Evolutionary conservation across 2,113 vertebrate species (phyloP), one percentile per base, ranked within the genome.

Genomic region (Paradisaea rubra): DNA sequence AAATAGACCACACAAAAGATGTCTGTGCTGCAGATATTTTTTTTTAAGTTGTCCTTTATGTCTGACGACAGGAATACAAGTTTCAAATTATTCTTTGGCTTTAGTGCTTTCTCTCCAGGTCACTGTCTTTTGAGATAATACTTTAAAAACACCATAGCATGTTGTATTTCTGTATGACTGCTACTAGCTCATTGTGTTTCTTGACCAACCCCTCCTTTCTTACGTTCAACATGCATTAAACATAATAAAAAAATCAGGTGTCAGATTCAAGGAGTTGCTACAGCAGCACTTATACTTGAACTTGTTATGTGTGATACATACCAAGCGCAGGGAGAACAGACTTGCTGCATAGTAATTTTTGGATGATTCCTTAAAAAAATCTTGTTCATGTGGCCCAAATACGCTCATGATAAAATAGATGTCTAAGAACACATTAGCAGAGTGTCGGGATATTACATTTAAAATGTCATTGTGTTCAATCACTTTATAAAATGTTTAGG

Each of bases 401-500:
- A 82, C 6, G 4, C 57, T 84, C 56, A 52, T 59, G 72, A 95
- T 69, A 53, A 92, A 88, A 86, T 9, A 57, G 80, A 54, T 88
- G 87, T 93, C 94, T 94, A 86, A 86, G 44, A 88, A 91, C 74
- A 13, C 53, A 88, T 91, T 91, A 53, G 16, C 49, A 59, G 64
- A 81, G 37, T 72, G 52, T 86, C 28, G 7, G 45, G 27, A 83
- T 81, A 53, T 89, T 94, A 27, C 56, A 73, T 89, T 80, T 72
- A 82, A 94, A 96, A 93, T 73, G 59, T 44, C 61, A 68, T 81
- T 82, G 63, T 83, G 69, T 53, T 93, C 81, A 89, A 83, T 93
- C 87, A 95, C 42, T 85, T 86, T 11, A 44, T 68, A 92, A 83
- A 84, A 74, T n/a, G 4, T 87, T 85, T 77, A 82, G 47, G 27